Evolutionary conservation across 2,113 vertebrate genomes (phyloP).

Genomic region (Ceratotherium simum): DNA sequence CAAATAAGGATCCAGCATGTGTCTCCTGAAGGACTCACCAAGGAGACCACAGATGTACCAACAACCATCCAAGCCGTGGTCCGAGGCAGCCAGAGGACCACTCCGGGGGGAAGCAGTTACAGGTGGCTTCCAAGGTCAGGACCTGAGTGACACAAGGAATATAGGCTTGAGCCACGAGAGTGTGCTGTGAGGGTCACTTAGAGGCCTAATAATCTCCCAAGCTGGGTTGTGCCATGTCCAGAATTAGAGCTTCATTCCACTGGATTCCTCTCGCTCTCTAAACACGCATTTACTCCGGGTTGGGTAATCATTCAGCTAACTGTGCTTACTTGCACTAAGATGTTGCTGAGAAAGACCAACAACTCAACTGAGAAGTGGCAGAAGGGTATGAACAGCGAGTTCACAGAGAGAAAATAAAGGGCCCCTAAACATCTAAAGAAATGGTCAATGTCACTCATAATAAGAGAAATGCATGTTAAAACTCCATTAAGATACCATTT

Average conservation of each 20-base stretch:
- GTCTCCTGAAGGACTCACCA: background rate
- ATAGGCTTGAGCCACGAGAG: background rate
- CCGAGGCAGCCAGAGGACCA: background rate
- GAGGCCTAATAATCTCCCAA: background rate
- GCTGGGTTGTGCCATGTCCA: background rate
- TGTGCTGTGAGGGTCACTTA: background rate
- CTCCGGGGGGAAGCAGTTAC: background rate
- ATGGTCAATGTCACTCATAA: background rate
- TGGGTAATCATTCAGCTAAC: background rate
- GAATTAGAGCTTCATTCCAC: background rate
- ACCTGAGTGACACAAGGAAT: background rate
- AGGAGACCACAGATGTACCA: background rate
- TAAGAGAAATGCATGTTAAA: background rate
- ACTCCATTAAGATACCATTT: background rate
- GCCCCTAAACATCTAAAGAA: background rate
- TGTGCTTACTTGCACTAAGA: background rate
- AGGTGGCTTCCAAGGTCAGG: background rate
- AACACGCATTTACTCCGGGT: background rate
- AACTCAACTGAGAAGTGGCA: background rate
- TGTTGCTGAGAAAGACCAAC: background rate
- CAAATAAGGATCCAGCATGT: background rate
- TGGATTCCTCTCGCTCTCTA: background rate
- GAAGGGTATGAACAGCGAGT: background rate
- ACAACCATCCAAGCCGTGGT: background rate
- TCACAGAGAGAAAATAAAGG: background rate